Base-by-base conservation (phyloP, 2,797 vertebrate genomes). In the Sebastes hubbsi region DNA sequence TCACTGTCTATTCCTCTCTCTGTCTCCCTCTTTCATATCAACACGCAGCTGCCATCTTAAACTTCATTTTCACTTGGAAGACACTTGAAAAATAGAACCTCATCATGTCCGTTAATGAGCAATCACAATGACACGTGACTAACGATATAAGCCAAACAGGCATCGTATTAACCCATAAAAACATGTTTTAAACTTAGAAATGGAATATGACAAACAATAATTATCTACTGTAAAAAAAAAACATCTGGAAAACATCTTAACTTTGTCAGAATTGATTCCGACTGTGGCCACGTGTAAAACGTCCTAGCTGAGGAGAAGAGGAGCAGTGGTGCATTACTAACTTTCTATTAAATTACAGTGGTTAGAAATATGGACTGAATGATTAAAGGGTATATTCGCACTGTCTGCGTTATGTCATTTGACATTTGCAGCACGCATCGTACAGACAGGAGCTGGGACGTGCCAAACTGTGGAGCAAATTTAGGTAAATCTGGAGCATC, bases 71-170 rank as follows among this genome's bases (percentile, higher is more conserved):
- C 58, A 66, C 9, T 1, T 4, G 25, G 49, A 71, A 42, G 22
- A 52, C 16, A 25, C 32, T 56, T 42, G 56, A 24, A 24, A 62
- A 61, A 64, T 30, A 55, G 20, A 29, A 68, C 64, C 72, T 66
- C 64, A 77, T 62, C 73, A 66, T 63, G 11, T 55, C 30, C 32
- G 16, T 72, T 68, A 60, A 78, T 56, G 42, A 68, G 30, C 75
- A 78, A 78, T 78, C 34, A 75, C 25, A 75, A 64, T 75, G 78
- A 66, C 56, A 81, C 55, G 62, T 75, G 56, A 55, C 18, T 34
- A 52, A 71, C 58, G 8, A 63, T 52, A 13, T n/a, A 36, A 72
- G 56, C 20, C 36, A 68, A 13, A 6, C 24, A n/a, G 32, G 55
- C 34, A 1, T 62, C 29, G 6, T 30, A 63, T 46, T 52, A 75